A percentile compares a stretch with the other conserved stretches of the same genome.
phyloP scores from a whole-genome alignment of 2,113 vertebrate genomes.

The Sorex araneus region DNA sequence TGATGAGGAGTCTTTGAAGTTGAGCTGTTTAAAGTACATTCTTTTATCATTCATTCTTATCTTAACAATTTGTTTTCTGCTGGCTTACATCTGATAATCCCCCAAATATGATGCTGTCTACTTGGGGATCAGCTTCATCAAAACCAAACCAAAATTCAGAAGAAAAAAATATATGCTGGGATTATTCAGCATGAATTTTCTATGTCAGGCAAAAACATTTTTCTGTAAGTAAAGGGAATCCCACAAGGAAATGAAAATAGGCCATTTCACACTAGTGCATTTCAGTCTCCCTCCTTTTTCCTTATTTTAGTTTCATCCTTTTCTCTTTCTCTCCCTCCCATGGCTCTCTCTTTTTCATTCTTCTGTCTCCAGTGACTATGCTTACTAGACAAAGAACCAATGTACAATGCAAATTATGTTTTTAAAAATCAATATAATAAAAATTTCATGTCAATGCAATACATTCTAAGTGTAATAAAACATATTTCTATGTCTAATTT shows the following conservation, averaged over 20 bases:
- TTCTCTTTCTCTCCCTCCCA: neutral
- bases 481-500: constrained; percentile 55
- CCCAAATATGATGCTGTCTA: neutral
- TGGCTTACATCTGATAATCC: neutral
- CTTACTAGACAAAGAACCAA: neutral
- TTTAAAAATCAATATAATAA: constrained; percentile 51
- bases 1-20: constrained; percentile 39
- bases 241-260: constrained; percentile 51
- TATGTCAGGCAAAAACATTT: constrained; percentile 49
- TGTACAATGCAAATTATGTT: constrained; percentile 53
- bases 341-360: neutral
- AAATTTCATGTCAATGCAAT: neutral
- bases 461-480: constrained; percentile 30
- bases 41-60: constrained; percentile 19
- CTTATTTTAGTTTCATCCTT: neutral
- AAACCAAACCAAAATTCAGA: constrained; percentile 51
- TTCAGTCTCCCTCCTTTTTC: neutral
- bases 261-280: neutral
- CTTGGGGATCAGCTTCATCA: constrained; percentile 29
- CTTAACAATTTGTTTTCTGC: constrained; percentile 59
- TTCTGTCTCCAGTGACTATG: constrained; percentile 22
- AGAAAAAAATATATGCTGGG: neutral
- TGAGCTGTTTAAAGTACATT: constrained; percentile 43
- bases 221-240: constrained; percentile 12
- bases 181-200: constrained; percentile 37